Evolutionary conservation across 2,113 vertebrate species (phyloP), one percentile per base, ranked within the genome.

Genomic region (Paedocypris sp.): DNA sequence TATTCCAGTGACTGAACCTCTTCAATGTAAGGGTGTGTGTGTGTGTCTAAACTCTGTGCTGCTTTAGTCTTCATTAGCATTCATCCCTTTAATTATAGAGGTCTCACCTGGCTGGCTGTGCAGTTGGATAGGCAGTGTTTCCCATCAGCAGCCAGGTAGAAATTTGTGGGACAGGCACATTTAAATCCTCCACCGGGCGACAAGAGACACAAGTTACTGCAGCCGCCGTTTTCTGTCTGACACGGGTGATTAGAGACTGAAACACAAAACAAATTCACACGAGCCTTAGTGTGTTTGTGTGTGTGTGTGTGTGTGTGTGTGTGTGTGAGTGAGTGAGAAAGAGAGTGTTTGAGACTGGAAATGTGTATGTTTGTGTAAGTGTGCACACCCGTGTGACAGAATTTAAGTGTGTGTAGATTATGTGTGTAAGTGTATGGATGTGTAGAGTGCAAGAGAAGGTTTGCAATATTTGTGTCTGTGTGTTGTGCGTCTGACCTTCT

Each of bases 41-140:
- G 18, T 49, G n/a, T n/a, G n/a, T n/a, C n/a, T n/a, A n/a, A n/a
- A n/a, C n/a, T n/a, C n/a, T n/a, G n/a, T n/a, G n/a, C n/a, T n/a
- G n/a, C n/a, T n/a, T n/a, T n/a, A n/a, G n/a, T n/a, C n/a, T n/a
- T 9, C 12, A 29, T 32, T 26, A 8, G 5, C 31, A 18, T 32
- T 3, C 31, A 31, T 18, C 6, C 31, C 15, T 18, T 28, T n/a
- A n/a, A n/a, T n/a, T n/a, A n/a, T n/a, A n/a, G n/a, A n/a, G 65
- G 22, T 2, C 25, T 64, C 43, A 97, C 94, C 91, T 97, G 94
- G 74, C 94, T 98, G 13, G 94, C 93, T 0, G 94, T 98, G 67
- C 94, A 98, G 84, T 98, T 98, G 73, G 94, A 98, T 79, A 98
- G 89, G 8, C 94, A 98, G 45, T 88, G 93, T 22, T 78, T 91